Base-by-base conservation (phyloP, 2,113 vertebrate genomes). In the Rana temporaria region DNA sequence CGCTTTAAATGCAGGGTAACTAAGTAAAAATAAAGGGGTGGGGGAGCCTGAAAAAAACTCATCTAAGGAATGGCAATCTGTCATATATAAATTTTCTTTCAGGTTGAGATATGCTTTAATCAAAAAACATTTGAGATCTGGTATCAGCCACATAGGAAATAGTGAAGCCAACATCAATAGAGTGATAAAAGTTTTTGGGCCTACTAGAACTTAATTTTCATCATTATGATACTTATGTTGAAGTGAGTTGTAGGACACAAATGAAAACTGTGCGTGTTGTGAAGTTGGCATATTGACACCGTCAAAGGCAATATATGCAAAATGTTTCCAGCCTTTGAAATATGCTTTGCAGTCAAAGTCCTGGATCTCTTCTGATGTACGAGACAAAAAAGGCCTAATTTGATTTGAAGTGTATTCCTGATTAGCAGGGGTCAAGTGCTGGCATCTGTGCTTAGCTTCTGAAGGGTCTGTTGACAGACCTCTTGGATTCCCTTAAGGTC, bases 341-440 rank as follows among this genome's bases (percentile, higher is more conserved):
- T 57, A 32, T 11, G 30, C 77, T 81, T 26, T 53, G 34, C 59
- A 73, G 60, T 65, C 24, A 66, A 74, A 56, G 15, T 15, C 30
- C 55, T 34, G 30, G 48, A 20, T 57, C 68, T 53, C 74, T 24
- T 82, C 79, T 73, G 69, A 82, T 82, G 79, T 74, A 24, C 1
- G 17, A 65, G 71, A 56, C 20, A 52, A 63, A 72, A 73, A 81
- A 24, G 6, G 17, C 20, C 38, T 72, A 71, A 81, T 74, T 57
- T 57, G 48, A 74, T 74, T 65, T 74, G 70, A 74, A 82, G 79
- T 65, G 30, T 55, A 24, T 82, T 42, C 62, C 60, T 74, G 79
- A 82, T 82, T 66, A 82, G 48, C 9, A 30, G 30, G 48, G 38
- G 60, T 56, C 79, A 74, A 65, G 70, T 74, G 24, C 65, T 30